phyloP scores from a whole-genome alignment of 64 coral and sea anemone genomes.

The Orbicella faveolata region DNA sequence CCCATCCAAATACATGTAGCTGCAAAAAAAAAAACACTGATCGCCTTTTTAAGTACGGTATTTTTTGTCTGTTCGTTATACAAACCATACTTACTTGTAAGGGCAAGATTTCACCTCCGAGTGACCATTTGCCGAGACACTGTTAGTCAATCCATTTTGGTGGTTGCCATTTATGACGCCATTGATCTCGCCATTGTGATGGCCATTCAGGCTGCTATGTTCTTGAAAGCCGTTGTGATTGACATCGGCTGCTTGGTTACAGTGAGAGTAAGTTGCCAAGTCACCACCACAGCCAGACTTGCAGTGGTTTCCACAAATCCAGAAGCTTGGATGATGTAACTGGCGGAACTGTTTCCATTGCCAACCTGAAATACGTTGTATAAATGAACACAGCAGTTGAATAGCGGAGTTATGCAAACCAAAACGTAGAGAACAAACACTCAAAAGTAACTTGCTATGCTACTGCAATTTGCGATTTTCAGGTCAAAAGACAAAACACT shows the following conservation, averaged over 20 bases:
- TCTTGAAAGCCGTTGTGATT: conserved; percentile 4
- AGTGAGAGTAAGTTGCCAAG: conserved; percentile 56
- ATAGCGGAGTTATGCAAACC: no score
- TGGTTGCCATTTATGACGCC: not conserved
- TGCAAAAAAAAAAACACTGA: no score
- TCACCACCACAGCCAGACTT: conserved; percentile 49
- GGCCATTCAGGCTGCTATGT: conserved; percentile 4
- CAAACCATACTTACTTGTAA: conserved; percentile 21
- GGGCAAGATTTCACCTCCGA: not conserved
- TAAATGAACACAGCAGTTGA: no score
- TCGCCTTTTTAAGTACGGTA: no score
- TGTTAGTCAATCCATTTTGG: not conserved
- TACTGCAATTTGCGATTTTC: no score
- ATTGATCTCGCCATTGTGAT: not conserved
- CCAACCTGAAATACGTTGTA: conserved; percentile 28
- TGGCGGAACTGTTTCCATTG: conserved; percentile 47
- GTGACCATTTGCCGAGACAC: not conserved
- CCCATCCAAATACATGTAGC: no score
- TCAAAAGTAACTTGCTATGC: no score
- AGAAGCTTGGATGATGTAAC: conserved; percentile 48
- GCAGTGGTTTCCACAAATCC: conserved; percentile 47
- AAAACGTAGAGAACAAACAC: no score
- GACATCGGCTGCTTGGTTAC: conserved; percentile 31
- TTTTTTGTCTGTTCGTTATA: no score
- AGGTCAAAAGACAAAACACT: no score